phyloP scores from a whole-genome alignment of 2,888 invertebrate species.

The Cloeon dipterum region DNA sequence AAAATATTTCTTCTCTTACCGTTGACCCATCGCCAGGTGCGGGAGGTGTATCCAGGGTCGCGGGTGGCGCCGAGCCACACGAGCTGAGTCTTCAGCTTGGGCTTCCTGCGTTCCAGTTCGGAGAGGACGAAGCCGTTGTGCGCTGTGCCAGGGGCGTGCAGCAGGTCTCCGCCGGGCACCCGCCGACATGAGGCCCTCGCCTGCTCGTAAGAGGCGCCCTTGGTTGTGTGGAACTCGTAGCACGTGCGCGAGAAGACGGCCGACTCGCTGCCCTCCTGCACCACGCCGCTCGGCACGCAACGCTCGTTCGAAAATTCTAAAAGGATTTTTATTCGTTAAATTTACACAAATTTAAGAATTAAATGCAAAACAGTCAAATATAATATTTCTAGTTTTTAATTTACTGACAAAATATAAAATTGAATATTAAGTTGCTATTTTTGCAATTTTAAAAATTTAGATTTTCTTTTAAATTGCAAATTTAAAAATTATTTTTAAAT shows the following conservation, averaged over 20 bases:
- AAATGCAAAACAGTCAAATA: background rate
- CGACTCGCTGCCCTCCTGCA: constrained; percentile 49
- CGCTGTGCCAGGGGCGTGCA: constrained; percentile 35
- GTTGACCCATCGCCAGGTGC: constrained; percentile 78
- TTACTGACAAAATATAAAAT: background rate
- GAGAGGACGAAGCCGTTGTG: constrained; percentile 44
- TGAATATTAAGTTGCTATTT: no score
- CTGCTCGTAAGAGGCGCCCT: constrained; percentile 61
- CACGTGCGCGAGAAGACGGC: constrained; percentile 69
- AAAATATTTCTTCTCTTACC: constrained; percentile 26
- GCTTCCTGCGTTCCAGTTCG: constrained; percentile 58
- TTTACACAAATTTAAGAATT: constrained; percentile 9
- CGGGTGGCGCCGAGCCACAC: constrained; percentile 85
- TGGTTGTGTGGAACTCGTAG: constrained; percentile 66
- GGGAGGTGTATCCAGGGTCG: constrained; percentile 57
- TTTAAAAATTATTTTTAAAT: no score
- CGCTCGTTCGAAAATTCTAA: constrained; percentile 67
- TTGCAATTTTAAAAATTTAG: no score
- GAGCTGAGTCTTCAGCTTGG: constrained; percentile 57
- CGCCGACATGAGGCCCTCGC: constrained; percentile 47
- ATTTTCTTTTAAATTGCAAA: no score
- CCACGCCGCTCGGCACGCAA: constrained; percentile 46
- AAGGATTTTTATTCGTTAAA: no score
- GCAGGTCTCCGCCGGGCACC: constrained; percentile 37
- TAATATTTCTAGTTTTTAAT: no score